Evolutionary conservation across 2,113 vertebrate genomes (phyloP).

Genomic region (Saguinus midas): DNA sequence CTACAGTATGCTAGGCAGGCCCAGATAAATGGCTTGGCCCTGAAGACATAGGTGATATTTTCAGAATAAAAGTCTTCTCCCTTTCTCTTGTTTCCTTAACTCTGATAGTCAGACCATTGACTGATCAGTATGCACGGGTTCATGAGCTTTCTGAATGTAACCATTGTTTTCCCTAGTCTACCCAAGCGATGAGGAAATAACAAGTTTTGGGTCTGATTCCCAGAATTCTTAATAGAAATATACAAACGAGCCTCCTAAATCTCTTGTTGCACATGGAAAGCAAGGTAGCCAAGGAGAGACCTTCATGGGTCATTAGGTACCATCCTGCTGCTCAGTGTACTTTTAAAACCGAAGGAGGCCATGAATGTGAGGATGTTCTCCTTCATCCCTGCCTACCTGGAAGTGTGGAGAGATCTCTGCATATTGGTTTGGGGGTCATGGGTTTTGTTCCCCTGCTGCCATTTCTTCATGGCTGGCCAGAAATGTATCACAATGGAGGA

Average conservation of each 20-base stretch:
- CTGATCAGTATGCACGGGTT: not conserved
- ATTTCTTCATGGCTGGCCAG: not conserved
- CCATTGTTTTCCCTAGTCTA: not conserved
- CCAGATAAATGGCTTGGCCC: not conserved
- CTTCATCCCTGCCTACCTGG: not conserved
- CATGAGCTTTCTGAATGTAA: not conserved
- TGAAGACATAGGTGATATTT: not conserved
- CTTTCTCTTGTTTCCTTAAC: not conserved
- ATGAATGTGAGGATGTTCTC: not conserved
- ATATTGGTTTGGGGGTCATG: not conserved
- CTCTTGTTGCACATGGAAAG: not conserved
- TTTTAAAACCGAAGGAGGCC: not conserved
- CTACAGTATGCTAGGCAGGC: not conserved
- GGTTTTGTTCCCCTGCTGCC: not conserved
- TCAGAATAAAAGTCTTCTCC: not conserved
- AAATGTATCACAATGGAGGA: not conserved
- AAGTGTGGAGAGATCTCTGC: not conserved
- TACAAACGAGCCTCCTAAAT: not conserved
- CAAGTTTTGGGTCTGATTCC: not conserved
- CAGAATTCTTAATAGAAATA: conserved; percentile 10
- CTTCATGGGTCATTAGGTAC: not conserved
- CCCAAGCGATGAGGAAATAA: not conserved
- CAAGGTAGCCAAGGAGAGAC: not conserved
- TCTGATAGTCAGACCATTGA: not conserved
- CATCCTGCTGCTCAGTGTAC: not conserved